A percentile compares a stretch with the other conserved stretches of the same genome.
phyloP scores from a whole-genome alignment of 2,113 vertebrate species.

The Ptyas mucosa region DNA sequence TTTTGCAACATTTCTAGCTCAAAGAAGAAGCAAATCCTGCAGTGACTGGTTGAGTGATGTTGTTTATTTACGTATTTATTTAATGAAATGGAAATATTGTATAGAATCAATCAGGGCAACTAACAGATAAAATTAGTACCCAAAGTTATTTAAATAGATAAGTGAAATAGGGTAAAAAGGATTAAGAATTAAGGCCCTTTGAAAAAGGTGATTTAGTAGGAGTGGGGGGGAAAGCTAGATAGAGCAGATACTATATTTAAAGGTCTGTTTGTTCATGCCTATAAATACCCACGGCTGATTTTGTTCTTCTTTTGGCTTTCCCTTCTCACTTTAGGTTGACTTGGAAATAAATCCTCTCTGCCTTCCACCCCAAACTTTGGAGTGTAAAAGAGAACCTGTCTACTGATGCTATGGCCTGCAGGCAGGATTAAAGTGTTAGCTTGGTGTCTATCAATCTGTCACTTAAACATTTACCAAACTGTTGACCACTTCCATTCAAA shows the following conservation, averaged over 20 bases:
- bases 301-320: slow-evolving; percentile 23
- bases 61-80: background rate
- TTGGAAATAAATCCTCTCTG: slow-evolving; percentile 35
- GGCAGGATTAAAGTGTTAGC: slow-evolving; percentile 68
- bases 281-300: slow-evolving; percentile 38
- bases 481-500: slow-evolving; percentile 71
- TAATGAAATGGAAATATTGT: background rate
- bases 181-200: background rate
- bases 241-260: background rate
- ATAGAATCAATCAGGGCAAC: background rate
- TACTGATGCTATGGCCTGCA: slow-evolving; percentile 64
- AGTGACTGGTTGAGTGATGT: background rate
- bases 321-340: slow-evolving; percentile 47
- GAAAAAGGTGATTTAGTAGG: background rate
- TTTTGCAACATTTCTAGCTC: background rate
- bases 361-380: slow-evolving; percentile 24
- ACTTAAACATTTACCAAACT: slow-evolving; percentile 71
- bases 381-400: slow-evolving; percentile 57
- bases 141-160: background rate
- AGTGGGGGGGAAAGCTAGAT: background rate
- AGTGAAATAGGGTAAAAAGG: background rate
- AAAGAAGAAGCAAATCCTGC: slow-evolving; percentile 14
- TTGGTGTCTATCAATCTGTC: slow-evolving; percentile 69
- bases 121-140: background rate
- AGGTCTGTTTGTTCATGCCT: slow-evolving; percentile 23